Conservation (phyloP, 2,888 invertebrate species). For the Micoletzkya japonica region DNA sequence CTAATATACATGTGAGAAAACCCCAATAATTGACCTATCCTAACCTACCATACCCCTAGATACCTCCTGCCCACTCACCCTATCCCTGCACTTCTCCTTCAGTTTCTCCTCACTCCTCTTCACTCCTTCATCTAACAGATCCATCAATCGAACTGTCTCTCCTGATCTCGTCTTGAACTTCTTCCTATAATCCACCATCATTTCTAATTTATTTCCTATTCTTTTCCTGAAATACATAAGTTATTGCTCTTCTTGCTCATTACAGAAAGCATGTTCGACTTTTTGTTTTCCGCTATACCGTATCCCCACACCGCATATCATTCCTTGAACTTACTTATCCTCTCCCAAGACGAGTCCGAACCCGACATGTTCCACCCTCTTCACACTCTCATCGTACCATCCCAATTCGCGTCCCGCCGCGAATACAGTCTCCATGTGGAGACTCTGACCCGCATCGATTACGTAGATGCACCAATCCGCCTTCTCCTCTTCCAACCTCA, state of each 20-base stretch:
- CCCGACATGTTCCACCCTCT: slow-evolving; percentile 84
- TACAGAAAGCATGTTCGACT: not conserved
- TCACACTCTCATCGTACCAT: slow-evolving; percentile 73
- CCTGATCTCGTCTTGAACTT: slow-evolving; percentile 98
- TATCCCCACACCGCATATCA: not conserved
- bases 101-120: slow-evolving; percentile 66
- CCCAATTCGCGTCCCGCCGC: slow-evolving; percentile 78
- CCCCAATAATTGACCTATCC: too few relatives aligned
- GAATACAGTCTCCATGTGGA: slow-evolving; percentile 72
- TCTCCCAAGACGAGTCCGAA: slow-evolving; percentile 97
- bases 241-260: too few relatives aligned
- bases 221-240: not conserved
- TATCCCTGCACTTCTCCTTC: slow-evolving; percentile 66
- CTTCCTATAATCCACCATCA: slow-evolving; percentile 72
- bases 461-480: slow-evolving; percentile 89
- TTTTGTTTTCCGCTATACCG: not conserved
- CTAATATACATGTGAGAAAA: too few relatives aligned
- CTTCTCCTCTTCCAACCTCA: slow-evolving; percentile 72
- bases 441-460: slow-evolving; percentile 86
- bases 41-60: too few relatives aligned
- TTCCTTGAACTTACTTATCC: slow-evolving; percentile 72
- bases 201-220: not conserved
- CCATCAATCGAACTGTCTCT: slow-evolving; percentile 84
- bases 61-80: slow-evolving; percentile 53
- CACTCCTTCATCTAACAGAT: slow-evolving; percentile 84